Base-by-base conservation (phyloP, 2,113 vertebrate genomes). In the Tor tambroides region DNA sequence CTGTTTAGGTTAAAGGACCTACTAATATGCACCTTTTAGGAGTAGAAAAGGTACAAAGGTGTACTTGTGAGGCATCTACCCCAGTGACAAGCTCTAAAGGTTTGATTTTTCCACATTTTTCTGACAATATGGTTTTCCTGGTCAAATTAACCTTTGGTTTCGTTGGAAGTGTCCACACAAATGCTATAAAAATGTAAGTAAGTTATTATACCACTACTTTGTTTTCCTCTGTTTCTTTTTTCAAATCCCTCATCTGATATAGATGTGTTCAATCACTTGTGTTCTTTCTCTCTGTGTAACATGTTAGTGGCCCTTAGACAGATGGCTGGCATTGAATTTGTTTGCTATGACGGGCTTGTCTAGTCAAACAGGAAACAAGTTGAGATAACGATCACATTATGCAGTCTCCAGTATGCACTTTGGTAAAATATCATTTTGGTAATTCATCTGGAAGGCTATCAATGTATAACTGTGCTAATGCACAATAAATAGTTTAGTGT, bases 11-110 rank as follows among this genome's bases (percentile, higher is more conserved):
- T 41, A 8, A 41, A 46, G 10, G 2, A 49, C 2, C 46, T 14
- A 43, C 8, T 14, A 61, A 61, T 61, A 61, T 11, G 59, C 23
- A n/a, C 23, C 59, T 9, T 61, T 54, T 54, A 19, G 3, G 23
- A n/a, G 59, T 11, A 10, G 23, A 26, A 63, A 26, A 97, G 59
- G n/a, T 63, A 5, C 1, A 63, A 63, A 11, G n/a, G 1, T 63
- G n/a, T 26, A 2, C 10, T 3, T 11, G 10, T 14, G 59, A 26
- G 59, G n/a, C 4, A 12, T 4, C n/a, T 1, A 63, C n/a, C 59
- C 59, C n/a, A 26, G 23, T 63, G 59, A 12, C 10, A 63, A 26
- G n/a, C 1, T 26, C n/a, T 63, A 11, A 63, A 28, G 5, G 46
- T 63, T 5, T 0, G 0, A 6, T 7, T 15, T 65, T 65, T 30